Evolutionary conservation across 2,888 invertebrate genomes (phyloP).

Genomic region (Sclerodermus sp.): DNA sequence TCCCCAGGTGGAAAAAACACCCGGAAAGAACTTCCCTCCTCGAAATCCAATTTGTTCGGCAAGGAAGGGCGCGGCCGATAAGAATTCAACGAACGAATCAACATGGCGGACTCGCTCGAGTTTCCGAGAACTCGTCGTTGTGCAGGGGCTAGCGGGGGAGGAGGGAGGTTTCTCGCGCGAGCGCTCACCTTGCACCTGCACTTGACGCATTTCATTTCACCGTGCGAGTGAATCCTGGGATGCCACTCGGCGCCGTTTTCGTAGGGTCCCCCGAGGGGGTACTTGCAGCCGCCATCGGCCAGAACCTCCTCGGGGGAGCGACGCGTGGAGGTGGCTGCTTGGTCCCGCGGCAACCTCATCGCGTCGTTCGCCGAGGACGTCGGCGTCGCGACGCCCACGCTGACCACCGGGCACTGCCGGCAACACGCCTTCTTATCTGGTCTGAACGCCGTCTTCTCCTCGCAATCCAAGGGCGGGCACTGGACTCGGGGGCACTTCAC

Average conservation of each 20-base stretch:
- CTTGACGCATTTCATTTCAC: conserved; percentile 85
- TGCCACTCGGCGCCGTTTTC: conserved; percentile 83
- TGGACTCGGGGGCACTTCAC: conserved; percentile 76
- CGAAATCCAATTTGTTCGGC: too few relatives aligned
- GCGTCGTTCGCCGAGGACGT: conserved; percentile 41
- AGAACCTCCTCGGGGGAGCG: conserved; percentile 71
- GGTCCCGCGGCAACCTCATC: conserved; percentile 58
- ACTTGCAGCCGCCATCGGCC: conserved; percentile 80
- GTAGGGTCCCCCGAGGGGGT: conserved; percentile 67
- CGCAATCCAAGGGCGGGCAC: conserved; percentile 75
- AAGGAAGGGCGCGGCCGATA: too few relatives aligned
- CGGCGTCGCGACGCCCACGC: too few relatives aligned
- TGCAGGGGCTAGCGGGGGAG: too few relatives aligned
- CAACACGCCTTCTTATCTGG: conserved; percentile 80
- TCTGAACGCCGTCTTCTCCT: conserved; percentile 72
- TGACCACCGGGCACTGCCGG: conserved; percentile 68
- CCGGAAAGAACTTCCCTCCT: too few relatives aligned
- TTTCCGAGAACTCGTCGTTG: too few relatives aligned
- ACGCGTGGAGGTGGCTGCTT: conserved; percentile 58
- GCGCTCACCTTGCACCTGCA: conserved; percentile 84
- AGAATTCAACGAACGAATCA: too few relatives aligned
- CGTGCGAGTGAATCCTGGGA: conserved; percentile 83
- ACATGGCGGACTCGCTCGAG: too few relatives aligned
- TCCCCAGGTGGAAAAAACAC: too few relatives aligned
- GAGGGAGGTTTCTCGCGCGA: not conserved